Evolutionary conservation across 2,113 vertebrate genomes (phyloP), one percentile per base, ranked within the genome.

Genomic region (Cottus gobio): DNA sequence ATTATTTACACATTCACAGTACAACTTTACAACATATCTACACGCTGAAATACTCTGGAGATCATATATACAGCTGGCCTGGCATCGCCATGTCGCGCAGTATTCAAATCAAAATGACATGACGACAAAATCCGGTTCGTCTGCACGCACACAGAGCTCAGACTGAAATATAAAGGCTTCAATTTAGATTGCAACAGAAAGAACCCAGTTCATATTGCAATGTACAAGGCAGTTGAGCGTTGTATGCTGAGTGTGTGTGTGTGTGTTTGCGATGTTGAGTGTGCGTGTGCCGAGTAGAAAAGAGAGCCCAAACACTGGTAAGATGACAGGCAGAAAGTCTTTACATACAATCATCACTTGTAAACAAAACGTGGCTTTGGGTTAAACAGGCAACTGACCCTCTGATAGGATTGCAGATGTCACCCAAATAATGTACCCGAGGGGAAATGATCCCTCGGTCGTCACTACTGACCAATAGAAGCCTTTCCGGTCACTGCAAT

Each of bases 1-100:
- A 97, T 96, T 99, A 99, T 99, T 97, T 99, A 99, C 97, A 99
- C 96, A 96, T 98, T 97, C 97, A 99, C 98, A 99, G 97, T 97
- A 98, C 97, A 97, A 96, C 95, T 97, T 97, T 97, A 97, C 96
- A 97, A 96, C 96, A 94, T 97, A 97, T 97, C 97, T 98, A 99
- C 96, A 98, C 95, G 95, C 96, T 97, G 96, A 97, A 96, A 98
- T 95, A 97, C 96, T 97, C 96, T 96, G 96, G 94, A 95, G 95
- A 95, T 94, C 93, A 94, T 95, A 97, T 96, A 95, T 89, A 97
- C 94, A 96, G 93, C 96, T 96, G 96, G 93, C 93, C 93, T 95
- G 94, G 92, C 95, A 94, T 96, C 95, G 95, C 95, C 85, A 84
- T 67, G 86, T 96, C 95, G 96, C 96, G 96, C 96, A 95, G 96